Evolutionary conservation across 2,888 invertebrate species (phyloP).

Genomic region (Maniola hyperantus): DNA sequence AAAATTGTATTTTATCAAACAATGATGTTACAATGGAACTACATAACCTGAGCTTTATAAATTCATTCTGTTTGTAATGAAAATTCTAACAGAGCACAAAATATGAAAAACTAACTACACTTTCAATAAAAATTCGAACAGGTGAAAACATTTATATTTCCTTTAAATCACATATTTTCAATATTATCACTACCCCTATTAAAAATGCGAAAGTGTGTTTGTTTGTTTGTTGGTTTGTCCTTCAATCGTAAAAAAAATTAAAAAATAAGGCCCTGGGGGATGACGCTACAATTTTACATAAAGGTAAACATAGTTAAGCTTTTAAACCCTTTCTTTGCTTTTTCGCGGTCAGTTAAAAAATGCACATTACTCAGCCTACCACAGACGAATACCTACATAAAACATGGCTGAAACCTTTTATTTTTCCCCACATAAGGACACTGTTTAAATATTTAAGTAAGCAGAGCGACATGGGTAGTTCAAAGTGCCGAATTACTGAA

Average conservation of each 20-base stretch:
- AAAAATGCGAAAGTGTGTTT: too few species aligned
- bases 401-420: slow-evolving; percentile 19
- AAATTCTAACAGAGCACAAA: too few species aligned
- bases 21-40: slow-evolving; percentile 30
- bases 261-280: too few species aligned
- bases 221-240: too few species aligned
- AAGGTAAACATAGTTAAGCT: too few species aligned
- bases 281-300: too few species aligned
- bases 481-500: slow-evolving; percentile 34
- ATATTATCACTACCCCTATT: too few species aligned
- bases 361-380: neutral
- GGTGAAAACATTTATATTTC: too few species aligned
- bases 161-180: too few species aligned
- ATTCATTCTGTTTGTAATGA: neutral
- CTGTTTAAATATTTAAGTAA: slow-evolving; percentile 32
- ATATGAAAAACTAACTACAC: too few species aligned
- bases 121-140: too few species aligned
- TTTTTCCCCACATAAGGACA: slow-evolving; percentile 10
- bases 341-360: neutral
- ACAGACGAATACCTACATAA: neutral
- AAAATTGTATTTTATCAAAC: slow-evolving; percentile 50
- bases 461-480: slow-evolving; percentile 20
- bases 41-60: neutral
- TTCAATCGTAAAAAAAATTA: too few species aligned
- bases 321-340: neutral